Evolutionary conservation across 2,113 vertebrate species (phyloP).

Genomic region (Syngnathus typhle): DNA sequence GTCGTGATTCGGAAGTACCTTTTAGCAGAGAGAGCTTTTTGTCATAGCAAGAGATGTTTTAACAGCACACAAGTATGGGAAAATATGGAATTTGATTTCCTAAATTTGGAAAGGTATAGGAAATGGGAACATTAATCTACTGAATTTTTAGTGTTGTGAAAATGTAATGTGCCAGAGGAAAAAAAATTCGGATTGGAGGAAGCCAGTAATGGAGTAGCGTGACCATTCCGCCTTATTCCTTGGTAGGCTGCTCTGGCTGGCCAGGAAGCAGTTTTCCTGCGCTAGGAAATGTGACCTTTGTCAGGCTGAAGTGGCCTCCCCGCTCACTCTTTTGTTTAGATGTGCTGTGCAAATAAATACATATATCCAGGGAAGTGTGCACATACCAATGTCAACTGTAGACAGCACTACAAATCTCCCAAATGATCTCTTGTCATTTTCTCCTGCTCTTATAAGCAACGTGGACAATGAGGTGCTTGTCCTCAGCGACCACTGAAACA

Average conservation of each 20-base stretch:
- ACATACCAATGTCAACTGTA: slow-evolving; percentile 35
- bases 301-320: slow-evolving; percentile 66
- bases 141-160: no score
- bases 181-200: no score
- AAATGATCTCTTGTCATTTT: slow-evolving; percentile 18
- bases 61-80: not conserved
- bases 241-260: slow-evolving; percentile 26
- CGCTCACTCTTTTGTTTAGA: slow-evolving; percentile 70
- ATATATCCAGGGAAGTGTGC: slow-evolving; percentile 58
- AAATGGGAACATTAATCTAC: no score
- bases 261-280: slow-evolving; percentile 72
- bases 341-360: slow-evolving; percentile 71
- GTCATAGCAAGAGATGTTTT: not conserved
- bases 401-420: slow-evolving; percentile 25
- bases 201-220: not conserved
- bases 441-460: slow-evolving; percentile 11
- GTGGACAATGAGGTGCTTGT: slow-evolving; percentile 8
- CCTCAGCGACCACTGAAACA: slow-evolving; percentile 24
- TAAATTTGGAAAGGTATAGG: no score
- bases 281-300: slow-evolving; percentile 74
- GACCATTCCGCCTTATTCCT: slow-evolving; percentile 19
- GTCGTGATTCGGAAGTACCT: not conserved
- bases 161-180: no score
- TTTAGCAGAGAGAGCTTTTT: not conserved
- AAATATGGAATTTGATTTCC: no score